Conservation (phyloP, 2,888 invertebrate genomes). For the Phalera bucephala region DNA sequence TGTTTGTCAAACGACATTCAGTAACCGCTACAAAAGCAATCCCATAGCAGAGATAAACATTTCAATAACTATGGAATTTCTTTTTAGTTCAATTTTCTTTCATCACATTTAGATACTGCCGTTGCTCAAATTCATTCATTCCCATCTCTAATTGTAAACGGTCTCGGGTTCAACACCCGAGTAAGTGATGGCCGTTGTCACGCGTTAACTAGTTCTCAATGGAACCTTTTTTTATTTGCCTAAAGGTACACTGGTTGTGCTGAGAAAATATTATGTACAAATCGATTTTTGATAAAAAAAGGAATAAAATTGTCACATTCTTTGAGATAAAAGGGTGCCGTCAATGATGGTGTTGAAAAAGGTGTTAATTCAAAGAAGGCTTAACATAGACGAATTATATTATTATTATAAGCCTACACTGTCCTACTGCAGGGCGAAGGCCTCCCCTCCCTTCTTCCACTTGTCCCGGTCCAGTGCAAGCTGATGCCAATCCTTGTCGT, state of each 20-base stretch:
- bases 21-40: too few species aligned
- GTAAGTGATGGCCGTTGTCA: constrained; percentile 33
- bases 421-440: too few species aligned
- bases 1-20: too few species aligned
- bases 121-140: constrained; percentile 14
- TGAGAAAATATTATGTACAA: constrained; percentile 1
- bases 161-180: constrained; percentile 20
- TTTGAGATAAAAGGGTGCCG: not conserved
- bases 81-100: too few species aligned
- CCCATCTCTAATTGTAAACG: constrained; percentile 19
- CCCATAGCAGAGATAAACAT: too few species aligned
- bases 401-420: too few species aligned
- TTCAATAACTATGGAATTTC: too few species aligned
- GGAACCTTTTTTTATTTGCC: constrained; percentile 27
- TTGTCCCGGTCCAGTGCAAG: too few species aligned
- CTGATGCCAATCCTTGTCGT: too few species aligned
- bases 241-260: constrained; percentile 15
- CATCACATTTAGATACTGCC: too few species aligned
- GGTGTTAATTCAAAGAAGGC: not conserved
- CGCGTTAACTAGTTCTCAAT: constrained; percentile 25
- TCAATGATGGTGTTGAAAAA: not conserved
- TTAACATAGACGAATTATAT: too few species aligned
- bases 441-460: too few species aligned
- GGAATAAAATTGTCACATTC: constrained; percentile 1
- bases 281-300: not conserved